A percentile compares a stretch with the other conserved stretches of the same genome.
phyloP scores from a whole-genome alignment of 1,140 invertebrate genomes.

The Drosophila pseudoobscura region DNA sequence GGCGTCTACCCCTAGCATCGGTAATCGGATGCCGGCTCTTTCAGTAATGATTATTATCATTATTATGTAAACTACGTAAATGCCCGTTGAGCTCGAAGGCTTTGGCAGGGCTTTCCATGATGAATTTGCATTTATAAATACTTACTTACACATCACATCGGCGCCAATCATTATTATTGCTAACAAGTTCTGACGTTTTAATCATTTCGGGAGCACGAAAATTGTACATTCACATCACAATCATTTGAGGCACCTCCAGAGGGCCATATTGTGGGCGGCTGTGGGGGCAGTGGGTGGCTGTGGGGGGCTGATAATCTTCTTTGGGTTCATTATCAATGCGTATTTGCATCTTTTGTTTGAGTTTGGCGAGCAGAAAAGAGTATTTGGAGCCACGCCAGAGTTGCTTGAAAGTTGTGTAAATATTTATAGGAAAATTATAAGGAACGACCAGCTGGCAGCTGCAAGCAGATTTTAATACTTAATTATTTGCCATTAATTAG shows the following conservation, averaged over 20 bases:
- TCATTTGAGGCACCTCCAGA: constrained; percentile 18
- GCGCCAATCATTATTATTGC: constrained; percentile 70
- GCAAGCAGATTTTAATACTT: too few species aligned
- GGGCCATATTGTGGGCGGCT: too few species aligned
- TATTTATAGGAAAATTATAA: too few species aligned
- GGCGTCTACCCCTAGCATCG: background rate
- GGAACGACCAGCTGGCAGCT: too few species aligned
- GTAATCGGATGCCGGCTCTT: constrained; percentile 20
- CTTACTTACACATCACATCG: constrained; percentile 38
- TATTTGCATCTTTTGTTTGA: constrained; percentile 68
- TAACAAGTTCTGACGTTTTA: constrained; percentile 58
- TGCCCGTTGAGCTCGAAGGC: constrained; percentile 44
- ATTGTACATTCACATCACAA: constrained; percentile 49
- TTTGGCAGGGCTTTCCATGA: constrained; percentile 36
- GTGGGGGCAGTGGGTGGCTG: background rate
- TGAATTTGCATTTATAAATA: constrained; percentile 78
- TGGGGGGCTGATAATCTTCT: constrained; percentile 39
- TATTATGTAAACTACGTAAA: constrained; percentile 65
- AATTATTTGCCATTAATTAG: background rate
- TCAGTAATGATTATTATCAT: constrained; percentile 60
- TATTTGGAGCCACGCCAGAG: background rate
- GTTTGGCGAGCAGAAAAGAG: constrained; percentile 23
- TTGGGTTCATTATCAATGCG: constrained; percentile 62
- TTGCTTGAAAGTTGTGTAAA: constrained; percentile 1
- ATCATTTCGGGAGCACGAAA: constrained; percentile 53